Conservation (phyloP, 2,797 vertebrate genomes). For the Phalloptychus januarius region DNA sequence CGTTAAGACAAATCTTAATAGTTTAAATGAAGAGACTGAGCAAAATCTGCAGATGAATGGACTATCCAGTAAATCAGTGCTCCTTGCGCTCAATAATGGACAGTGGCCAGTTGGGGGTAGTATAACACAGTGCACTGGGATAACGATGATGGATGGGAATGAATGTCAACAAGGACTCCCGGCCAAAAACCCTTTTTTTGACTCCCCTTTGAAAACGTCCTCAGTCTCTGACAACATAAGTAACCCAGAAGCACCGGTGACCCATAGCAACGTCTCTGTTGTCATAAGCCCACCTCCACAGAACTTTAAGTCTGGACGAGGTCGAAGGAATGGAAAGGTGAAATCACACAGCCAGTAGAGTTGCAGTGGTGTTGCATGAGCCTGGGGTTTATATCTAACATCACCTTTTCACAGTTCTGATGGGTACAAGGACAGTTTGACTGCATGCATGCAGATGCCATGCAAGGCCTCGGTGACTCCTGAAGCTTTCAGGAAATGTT, state of each 20-base stretch:
- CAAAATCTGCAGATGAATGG: conserved; percentile 86
- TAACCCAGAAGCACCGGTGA: conserved; percentile 58
- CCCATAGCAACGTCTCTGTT: conserved; percentile 86
- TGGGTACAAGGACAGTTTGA: conserved; percentile 3
- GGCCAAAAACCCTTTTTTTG: conserved; percentile 83
- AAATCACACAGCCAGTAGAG: conserved; percentile 59
- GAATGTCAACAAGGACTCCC: conserved; percentile 73
- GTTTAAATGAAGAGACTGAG: conserved; percentile 80
- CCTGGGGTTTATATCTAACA: conserved; percentile 45
- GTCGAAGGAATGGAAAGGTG: conserved; percentile 94
- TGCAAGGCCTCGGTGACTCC: conserved; percentile 18
- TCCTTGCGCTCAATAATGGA: conserved; percentile 81
- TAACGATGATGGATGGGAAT: conserved; percentile 83
- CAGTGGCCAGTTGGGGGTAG: conserved; percentile 86
- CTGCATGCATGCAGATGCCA: conserved; percentile 28
- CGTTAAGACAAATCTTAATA: conserved; percentile 66
- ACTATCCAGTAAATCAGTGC: conserved; percentile 87
- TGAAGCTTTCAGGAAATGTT: conserved; percentile 23
- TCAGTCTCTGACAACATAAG: conserved; percentile 79
- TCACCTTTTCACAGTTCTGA: conserved; percentile 31
- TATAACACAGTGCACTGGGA: conserved; percentile 74
- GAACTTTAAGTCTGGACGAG: conserved; percentile 90
- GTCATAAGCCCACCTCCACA: conserved; percentile 94
- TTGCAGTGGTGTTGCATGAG: conserved; percentile 60
- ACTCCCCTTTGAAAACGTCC: conserved; percentile 75